A percentile compares a stretch with the other conserved stretches of the same genome.
Evolutionary conservation across 1,140 invertebrate genomes (phyloP).

Genomic region (Zophobas morio): DNA sequence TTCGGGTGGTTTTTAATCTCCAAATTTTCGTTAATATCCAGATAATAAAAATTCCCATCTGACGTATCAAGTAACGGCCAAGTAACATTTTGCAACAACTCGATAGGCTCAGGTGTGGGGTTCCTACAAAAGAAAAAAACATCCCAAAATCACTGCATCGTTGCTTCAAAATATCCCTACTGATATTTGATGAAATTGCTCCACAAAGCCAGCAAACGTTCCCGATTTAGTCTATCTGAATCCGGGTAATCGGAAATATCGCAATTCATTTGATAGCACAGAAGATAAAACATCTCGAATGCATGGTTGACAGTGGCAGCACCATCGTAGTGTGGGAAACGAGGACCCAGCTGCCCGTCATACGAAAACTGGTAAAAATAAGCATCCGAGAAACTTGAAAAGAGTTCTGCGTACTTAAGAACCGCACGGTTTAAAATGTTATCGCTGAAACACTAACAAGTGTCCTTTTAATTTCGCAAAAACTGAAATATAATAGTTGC

Average conservation of each 20-base stretch:
- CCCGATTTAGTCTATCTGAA: too few relatives aligned
- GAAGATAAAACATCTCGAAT: constrained; percentile 1
- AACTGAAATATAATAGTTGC: background rate
- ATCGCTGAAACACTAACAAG: constrained; percentile 54
- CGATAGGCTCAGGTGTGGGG: background rate
- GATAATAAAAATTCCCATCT: background rate
- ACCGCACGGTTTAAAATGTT: constrained; percentile 36
- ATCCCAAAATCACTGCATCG: too few relatives aligned
- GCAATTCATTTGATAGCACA: background rate
- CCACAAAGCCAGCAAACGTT: too few relatives aligned
- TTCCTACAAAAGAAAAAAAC: background rate
- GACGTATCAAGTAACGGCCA: constrained; percentile 3
- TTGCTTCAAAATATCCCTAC: too few relatives aligned
- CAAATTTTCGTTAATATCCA: constrained; percentile 9
- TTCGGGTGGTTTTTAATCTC: background rate
- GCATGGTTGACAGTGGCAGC: background rate
- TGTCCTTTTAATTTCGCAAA: constrained; percentile 7
- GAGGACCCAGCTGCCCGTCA: constrained; percentile 40
- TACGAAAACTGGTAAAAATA: constrained; percentile 60
- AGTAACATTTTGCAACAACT: constrained; percentile 3
- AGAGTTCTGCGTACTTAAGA: constrained; percentile 55
- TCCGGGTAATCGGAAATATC: too few relatives aligned
- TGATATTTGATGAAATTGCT: too few relatives aligned
- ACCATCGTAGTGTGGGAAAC: constrained; percentile 31
- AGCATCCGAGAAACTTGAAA: constrained; percentile 52